A percentile compares a stretch with the other conserved stretches of the same genome.
Evolutionary conservation across 2,888 invertebrate genomes (phyloP).

Genomic region (Belgica antarctica): DNA sequence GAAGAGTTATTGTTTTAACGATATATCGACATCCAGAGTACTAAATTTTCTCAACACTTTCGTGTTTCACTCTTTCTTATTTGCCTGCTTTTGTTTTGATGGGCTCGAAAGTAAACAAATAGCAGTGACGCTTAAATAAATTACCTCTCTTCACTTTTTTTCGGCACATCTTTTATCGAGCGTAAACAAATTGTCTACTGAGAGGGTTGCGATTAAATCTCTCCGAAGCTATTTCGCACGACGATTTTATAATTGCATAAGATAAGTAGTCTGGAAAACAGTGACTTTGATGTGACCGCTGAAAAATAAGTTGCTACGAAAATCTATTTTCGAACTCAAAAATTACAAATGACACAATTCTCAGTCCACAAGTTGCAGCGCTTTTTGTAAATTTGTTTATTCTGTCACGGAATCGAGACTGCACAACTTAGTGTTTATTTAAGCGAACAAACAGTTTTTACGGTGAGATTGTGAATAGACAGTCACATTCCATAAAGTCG

Average conservation of each 20-base stretch:
- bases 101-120: background rate
- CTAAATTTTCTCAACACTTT: background rate
- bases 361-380: background rate
- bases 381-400: constrained; percentile 8
- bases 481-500: constrained; percentile 15
- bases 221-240: background rate
- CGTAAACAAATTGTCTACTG: background rate
- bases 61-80: too few species aligned
- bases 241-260: too few species aligned
- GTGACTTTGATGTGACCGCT: constrained; percentile 1
- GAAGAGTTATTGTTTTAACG: constrained; percentile 4
- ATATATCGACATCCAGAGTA: background rate
- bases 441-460: background rate
- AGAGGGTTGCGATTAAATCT: background rate
- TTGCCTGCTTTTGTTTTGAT: too few species aligned
- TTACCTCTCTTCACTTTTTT: background rate
- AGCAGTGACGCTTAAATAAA: background rate
- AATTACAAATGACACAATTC: background rate
- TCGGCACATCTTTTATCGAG: background rate
- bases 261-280: background rate
- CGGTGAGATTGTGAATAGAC: background rate
- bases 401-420: background rate
- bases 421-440: constrained; percentile 10
- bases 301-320: background rate
- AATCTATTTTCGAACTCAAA: background rate